Evolutionary conservation across 2,888 invertebrate species (phyloP).

Genomic region (Drosophila buzzatii): DNA sequence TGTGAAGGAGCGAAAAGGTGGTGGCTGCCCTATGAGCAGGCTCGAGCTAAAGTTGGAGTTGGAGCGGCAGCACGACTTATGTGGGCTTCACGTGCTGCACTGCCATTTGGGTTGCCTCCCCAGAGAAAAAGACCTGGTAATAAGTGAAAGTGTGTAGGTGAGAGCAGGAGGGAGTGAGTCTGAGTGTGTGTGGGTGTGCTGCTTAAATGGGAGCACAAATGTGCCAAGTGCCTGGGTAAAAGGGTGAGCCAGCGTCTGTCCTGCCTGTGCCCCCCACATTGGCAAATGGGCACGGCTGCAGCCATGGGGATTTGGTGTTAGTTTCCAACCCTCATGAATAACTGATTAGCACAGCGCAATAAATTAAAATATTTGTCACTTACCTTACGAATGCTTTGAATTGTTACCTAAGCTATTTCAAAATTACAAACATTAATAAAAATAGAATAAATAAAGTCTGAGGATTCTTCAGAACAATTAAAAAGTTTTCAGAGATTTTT

Average conservation of each 20-base stretch:
- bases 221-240: slow-evolving; percentile 46
- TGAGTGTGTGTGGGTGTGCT: slow-evolving; percentile 16
- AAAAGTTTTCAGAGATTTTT: not conserved
- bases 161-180: not conserved
- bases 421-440: slow-evolving; percentile 18
- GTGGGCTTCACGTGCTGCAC: slow-evolving; percentile 58
- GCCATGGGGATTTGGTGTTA: slow-evolving; percentile 47
- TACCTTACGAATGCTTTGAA: slow-evolving; percentile 40
- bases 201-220: slow-evolving; percentile 47
- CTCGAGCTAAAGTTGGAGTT: not conserved
- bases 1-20: slow-evolving; percentile 33
- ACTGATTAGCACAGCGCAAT: slow-evolving; percentile 68
- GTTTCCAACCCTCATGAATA: slow-evolving; percentile 68
- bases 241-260: slow-evolving; percentile 37
- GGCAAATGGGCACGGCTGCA: slow-evolving; percentile 9
- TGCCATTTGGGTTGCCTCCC: slow-evolving; percentile 68
- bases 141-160: slow-evolving; percentile 69
- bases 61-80: slow-evolving; percentile 23
- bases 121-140: slow-evolving; percentile 46
- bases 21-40: slow-evolving; percentile 11
- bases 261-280: not conserved
- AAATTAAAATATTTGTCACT: slow-evolving; percentile 72
- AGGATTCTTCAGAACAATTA: not conserved
- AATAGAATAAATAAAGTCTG: not conserved
- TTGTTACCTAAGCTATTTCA: slow-evolving; percentile 37